Base-by-base conservation (phyloP, 2,797 vertebrate species). In the Nothura maculosa region DNA sequence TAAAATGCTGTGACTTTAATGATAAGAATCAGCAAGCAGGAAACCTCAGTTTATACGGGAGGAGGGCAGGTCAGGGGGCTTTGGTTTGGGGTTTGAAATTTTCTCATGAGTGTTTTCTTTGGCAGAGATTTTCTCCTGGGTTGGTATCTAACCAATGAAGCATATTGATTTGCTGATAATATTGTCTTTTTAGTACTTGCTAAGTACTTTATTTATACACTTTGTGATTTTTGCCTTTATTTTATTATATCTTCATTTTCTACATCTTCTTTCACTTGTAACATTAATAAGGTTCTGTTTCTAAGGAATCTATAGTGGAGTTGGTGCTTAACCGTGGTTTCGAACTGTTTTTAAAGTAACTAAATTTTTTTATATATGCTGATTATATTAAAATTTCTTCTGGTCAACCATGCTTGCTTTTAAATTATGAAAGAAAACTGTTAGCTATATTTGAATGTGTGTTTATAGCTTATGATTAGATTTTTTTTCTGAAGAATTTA, bases 401-500 rank as follows among this genome's bases (percentile, higher is more conserved):
- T 73, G 16, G 17, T 76, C 2, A 0, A 17, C 47, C 47, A 79
- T 11, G 5, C 8, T 81, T 81, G 20, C 55, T 87, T 76, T 76
- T 81, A 87, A 87, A n/a, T 87, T 81, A 28, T 43, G 24, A 66
- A 89, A 60, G 85, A 50, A 68, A 92, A 2, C 30, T 25, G 24
- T 61, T 61, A 61, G 24, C 34, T 61, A 52, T 5, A 1, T 89
- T 81, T 92, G 70, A 87, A 69, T 70, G 81, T 60, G 66, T 85
- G 21, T 81, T 43, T 93, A 34, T 91, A 83, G 76, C 87, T 89
- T 81, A 60, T 36, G 63, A 87, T 85, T 12, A 78, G 18, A 28
- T 12, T 38, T 38, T 38, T n/a, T 81, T 48, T 48, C n/a, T 55
- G 58, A 73, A 86, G 86, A 70, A 76, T 84, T 87, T 67, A 79